Base-by-base conservation (phyloP, 2,888 invertebrate species). In the Laothoe populi region DNA sequence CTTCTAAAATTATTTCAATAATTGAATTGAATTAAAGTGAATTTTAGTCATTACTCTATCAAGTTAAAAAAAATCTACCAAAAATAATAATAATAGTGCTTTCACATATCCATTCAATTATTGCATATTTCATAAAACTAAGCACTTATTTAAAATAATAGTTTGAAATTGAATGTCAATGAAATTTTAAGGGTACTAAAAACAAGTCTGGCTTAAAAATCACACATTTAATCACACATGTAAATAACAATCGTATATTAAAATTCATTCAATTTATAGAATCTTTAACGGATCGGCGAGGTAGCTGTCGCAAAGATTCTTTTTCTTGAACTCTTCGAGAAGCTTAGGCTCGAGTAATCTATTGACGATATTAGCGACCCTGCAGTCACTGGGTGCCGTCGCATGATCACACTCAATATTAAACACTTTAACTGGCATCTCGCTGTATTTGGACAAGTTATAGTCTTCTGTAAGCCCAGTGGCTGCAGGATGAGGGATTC, bases 301-400 rank as follows among this genome's bases (percentile, higher is more conserved):
- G 57, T 81, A 82, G 1, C 64, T 67, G 24, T 78, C 72, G 66
- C 83, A 81, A 2, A 77, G 71, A 58, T 75, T 81, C 59, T 71
- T 75, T 31, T 73, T 75, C 35, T 76, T 70, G 40, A 76, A 83
- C 16, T 77, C 73, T 63, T 81, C 75, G 13, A 81, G 21, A 26
- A 78, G 10, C 0, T 64, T 62, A 0, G 68, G 61, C 16, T 83
- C 80, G 0, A 83, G 61, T 24, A 73, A 60, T 57, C 71, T 74
- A 59, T 85, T 84, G 0, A 86, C 65, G n/a, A 86, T 79, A 59
- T 83, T 84, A 0, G 83, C 73, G 2, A 84, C 71, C 64, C 72
- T 74, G 46, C 69, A 70, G 59, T 86, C 79, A 31, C 75, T 64
- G 1, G 78, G 77, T 3, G 74, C 77, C 46, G 72, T 61, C 2